phyloP scores from a whole-genome alignment of 2,113 vertebrate species.

The Cinclus mexicanus region DNA sequence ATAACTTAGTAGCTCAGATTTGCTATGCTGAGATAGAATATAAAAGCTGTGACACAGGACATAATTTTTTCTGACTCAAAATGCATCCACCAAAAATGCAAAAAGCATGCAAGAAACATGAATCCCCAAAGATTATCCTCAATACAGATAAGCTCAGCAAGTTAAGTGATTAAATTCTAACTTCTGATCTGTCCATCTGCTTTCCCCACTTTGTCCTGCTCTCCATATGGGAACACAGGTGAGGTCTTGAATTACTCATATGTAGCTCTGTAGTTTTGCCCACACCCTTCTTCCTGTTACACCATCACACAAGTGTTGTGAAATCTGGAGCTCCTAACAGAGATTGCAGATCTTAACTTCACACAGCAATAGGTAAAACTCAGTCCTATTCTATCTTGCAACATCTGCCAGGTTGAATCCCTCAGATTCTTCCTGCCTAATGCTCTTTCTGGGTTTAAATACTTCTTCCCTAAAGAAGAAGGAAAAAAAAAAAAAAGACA shows the following conservation, averaged over 20 bases:
- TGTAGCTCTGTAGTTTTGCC: slow-evolving; percentile 44
- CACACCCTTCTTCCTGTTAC: slow-evolving; percentile 65
- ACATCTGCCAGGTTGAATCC: not conserved
- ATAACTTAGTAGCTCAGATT: not conserved
- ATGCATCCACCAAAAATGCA: not conserved
- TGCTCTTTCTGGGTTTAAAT: not conserved
- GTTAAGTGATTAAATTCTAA: not conserved
- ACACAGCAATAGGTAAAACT: not conserved
- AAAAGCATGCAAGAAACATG: not conserved
- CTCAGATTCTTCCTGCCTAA: not conserved
- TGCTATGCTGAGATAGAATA: not conserved
- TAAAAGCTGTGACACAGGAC: not conserved
- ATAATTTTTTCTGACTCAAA: not conserved
- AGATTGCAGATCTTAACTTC: slow-evolving; percentile 23
- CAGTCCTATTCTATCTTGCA: not conserved
- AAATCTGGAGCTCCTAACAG: slow-evolving; percentile 39
- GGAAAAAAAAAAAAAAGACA: not conserved
- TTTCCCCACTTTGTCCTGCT: slow-evolving; percentile 30
- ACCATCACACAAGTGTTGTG: slow-evolving; percentile 40
- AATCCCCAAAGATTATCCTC: not conserved
- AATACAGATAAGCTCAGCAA: not conserved
- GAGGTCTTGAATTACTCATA: slow-evolving; percentile 63
- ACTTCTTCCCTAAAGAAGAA: not conserved
- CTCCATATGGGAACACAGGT: slow-evolving; percentile 59
- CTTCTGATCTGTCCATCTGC: slow-evolving; percentile 48